A percentile compares a stretch with the other conserved stretches of the same genome.
Evolutionary conservation across 2,888 invertebrate species (phyloP).

Genomic region (Dysmachus trigonus): DNA sequence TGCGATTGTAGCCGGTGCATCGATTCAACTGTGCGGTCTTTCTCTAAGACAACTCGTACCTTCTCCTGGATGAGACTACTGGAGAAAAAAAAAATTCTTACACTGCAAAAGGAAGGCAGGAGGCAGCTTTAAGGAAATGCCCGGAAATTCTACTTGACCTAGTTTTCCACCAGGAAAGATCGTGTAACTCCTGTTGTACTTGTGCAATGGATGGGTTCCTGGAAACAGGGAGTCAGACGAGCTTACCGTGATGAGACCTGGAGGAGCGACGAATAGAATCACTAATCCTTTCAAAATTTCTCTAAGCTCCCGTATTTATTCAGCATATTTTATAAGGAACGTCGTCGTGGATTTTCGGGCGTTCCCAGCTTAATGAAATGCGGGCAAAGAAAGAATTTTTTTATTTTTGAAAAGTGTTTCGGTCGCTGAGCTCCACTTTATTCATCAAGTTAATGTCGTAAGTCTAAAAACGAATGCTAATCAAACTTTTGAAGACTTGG

Average conservation of each 20-base stretch:
- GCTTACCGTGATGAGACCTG: not conserved
- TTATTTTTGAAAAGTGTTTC: not conserved
- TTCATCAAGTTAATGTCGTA: not conserved
- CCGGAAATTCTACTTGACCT: not conserved
- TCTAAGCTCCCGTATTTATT: not conserved
- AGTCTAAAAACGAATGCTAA: not conserved
- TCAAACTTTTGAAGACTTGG: not conserved
- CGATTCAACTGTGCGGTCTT: not conserved
- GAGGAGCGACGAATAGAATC: not conserved
- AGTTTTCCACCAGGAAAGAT: not conserved
- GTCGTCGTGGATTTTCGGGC: not conserved
- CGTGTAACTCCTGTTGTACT: not conserved
- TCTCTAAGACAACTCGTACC: not conserved
- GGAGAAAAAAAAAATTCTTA: not conserved
- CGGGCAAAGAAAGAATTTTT: not conserved
- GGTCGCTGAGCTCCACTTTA: not conserved
- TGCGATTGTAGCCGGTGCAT: not conserved
- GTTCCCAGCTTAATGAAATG: not conserved
- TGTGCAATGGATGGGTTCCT: not conserved
- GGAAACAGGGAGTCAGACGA: not conserved
- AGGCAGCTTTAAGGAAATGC: not conserved
- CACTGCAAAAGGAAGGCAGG: not conserved
- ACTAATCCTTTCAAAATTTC: not conserved
- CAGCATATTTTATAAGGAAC: not conserved
- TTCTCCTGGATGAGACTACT: not conserved